Base-by-base conservation (phyloP, 2,888 invertebrate species). In the Gastracanthus pulcherrimus region DNA sequence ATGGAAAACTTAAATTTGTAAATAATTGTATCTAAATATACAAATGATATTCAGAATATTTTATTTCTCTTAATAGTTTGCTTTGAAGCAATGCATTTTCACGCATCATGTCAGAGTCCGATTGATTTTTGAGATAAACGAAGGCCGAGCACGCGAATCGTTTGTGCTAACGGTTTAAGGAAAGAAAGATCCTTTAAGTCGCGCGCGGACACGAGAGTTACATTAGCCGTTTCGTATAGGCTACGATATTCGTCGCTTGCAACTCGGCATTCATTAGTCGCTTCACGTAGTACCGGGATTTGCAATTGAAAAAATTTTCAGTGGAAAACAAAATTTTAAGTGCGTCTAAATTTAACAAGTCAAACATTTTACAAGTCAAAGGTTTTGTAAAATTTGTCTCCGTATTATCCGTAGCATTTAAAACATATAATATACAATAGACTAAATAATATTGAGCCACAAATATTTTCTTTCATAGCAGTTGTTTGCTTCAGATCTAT, bases 191-290 rank as follows among this genome's bases (percentile, higher is more conserved):
- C 84, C 83, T 85, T 84, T 84, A 86, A 84, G 83, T 82, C 83
- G 81, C 83, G 29, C 45, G 84, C 55, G 83, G 84, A 89, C 88
- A 88, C 86, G 87, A 84, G 86, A 89, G 85, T 89, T 87, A 87
- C 89, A 89, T 89, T 89, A 88, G 86, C 86, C 84, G 70, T 71
- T 83, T 83, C 77, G 76, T 84, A 55, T 64, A 84, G 85, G 85
- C 85, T 85, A 82, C 85, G 87, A 88, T 86, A 85, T 85, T 84
- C 78, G 76, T 79, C 78, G 81, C 78, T 81, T 81, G 55, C 60
- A 51, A 48, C n/a, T 69, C 62, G 23, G 19, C 11, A n/a, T 77
- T 62, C 31, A 38, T 72, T 67, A 72, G 7, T 66, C 34, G n/a
- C 7, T 79, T 23, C 58, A 58, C 67, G 48, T 48, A 48, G 48